phyloP scores from a whole-genome alignment of 2,888 invertebrate genomes.

The Rosalia funebris region DNA sequence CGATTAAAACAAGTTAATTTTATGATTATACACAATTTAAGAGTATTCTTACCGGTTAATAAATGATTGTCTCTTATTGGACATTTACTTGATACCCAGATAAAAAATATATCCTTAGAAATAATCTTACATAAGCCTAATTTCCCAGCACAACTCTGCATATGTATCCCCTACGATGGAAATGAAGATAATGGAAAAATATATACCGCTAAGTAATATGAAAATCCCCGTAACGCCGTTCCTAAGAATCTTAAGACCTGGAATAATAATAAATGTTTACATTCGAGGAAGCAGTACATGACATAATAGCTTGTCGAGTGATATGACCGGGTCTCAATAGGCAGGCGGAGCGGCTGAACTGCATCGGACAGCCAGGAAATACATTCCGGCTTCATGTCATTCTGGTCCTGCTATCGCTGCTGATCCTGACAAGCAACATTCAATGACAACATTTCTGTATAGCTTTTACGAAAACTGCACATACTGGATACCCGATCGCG shows the following conservation, averaged over 20 bases:
- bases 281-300: constrained; percentile 54
- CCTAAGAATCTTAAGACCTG: constrained; percentile 40
- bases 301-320: constrained; percentile 59
- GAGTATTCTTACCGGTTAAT: too few species aligned
- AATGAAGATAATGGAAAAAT: too few species aligned
- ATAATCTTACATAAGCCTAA: too few species aligned
- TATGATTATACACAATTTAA: too few species aligned
- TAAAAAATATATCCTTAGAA: too few species aligned
- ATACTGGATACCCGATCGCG: constrained; percentile 27
- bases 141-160: too few species aligned
- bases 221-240: constrained; percentile 24
- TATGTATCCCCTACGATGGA: too few species aligned
- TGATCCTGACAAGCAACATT: constrained; percentile 53
- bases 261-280: constrained; percentile 61
- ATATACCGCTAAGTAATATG: background rate
- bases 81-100: too few species aligned
- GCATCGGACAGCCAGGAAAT: constrained; percentile 61
- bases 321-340: constrained; percentile 52
- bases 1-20: too few species aligned
- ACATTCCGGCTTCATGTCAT: constrained; percentile 56
- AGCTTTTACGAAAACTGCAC: constrained; percentile 9
- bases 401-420: constrained; percentile 49
- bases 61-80: too few species aligned
- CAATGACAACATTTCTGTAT: constrained; percentile 38
- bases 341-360: constrained; percentile 51